These are phyloP conservation scores for Drosophila merina DNA, from an alignment of 2,888 invertebrate species.

Conservation along the genomic window DNA sequence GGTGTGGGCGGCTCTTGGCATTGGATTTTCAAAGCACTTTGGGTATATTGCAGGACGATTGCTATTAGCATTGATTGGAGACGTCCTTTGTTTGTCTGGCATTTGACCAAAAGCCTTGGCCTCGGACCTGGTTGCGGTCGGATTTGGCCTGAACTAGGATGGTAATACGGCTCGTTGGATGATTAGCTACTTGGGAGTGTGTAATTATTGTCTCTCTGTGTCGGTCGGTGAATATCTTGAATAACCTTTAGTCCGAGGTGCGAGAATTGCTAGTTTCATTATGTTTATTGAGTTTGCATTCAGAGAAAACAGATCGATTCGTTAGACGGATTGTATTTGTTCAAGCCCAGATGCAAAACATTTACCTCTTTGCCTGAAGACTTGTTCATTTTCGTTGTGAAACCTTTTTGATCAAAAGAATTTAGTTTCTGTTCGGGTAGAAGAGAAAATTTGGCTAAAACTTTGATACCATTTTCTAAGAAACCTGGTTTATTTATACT, in stretches of 20 bases:
- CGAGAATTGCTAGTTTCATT: constrained; percentile 13
- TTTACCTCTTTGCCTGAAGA: not conserved
- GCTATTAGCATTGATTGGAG: constrained; percentile 72
- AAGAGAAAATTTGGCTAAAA: not conserved
- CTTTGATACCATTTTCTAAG: constrained; percentile 2
- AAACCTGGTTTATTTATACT: constrained; percentile 2
- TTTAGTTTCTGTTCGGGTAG: not conserved
- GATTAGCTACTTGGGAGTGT: constrained; percentile 31
- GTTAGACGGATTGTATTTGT: no score
- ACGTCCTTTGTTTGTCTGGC: constrained; percentile 64
- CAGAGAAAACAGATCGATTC: no score
- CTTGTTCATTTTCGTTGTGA: not conserved
- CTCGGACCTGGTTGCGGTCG: constrained; percentile 58
- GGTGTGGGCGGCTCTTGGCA: constrained; percentile 58
- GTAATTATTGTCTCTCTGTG: constrained; percentile 27
- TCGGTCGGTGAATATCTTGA: constrained; percentile 8
- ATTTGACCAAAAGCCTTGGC: constrained; percentile 39
- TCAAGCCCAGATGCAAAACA: not conserved
- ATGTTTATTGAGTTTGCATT: not conserved
- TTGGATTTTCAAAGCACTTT: constrained; percentile 71
- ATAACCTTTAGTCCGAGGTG: not conserved
- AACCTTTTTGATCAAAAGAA: not conserved
- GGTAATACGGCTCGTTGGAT: constrained; percentile 13
- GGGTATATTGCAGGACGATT: constrained; percentile 50
- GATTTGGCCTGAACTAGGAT: constrained; percentile 13